Base-by-base conservation (phyloP, 2,797 vertebrate genomes). In the Dromococcyx pavoninus region DNA sequence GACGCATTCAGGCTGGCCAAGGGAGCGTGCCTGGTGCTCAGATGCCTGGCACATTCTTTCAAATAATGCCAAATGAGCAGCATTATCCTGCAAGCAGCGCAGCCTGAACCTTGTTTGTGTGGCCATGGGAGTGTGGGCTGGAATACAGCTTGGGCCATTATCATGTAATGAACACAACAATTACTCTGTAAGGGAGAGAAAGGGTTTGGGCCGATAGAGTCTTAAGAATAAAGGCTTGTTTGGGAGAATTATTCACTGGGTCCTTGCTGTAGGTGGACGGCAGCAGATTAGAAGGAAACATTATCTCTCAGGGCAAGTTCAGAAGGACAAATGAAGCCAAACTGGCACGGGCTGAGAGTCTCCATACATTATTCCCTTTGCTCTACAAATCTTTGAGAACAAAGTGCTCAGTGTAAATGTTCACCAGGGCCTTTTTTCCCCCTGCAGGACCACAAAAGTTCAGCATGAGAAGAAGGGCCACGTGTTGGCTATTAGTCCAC, bases 281-380 rank as follows among this genome's bases (percentile, higher is more conserved):
- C 97, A 98, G 97, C 97, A 97, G 98, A 98, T 98, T 97, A 98
- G 98, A 98, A 97, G 98, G 98, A 98, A 98, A 98, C 98, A 98
- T 98, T 98, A 98, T 98, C 98, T 98, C 98, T 98, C 96, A 67
- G 94, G 97, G 97, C 98, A 97, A 98, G 98, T 98, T 98, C 97
- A 97, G 97, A 96, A 95, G 98, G 97, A 97, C 97, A 86, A 95
- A 81, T 76, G 92, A 95, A 92, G 88, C 95, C 90, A 91, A 96
- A 97, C 97, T 98, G 97, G 97, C 98, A 97, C 60, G 43, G 96
- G 81, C 66, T 97, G 80, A 94, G 94, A 90, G 97, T 97, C 96
- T 97, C 98, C 98, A 98, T 98, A 97, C 98, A 98, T 98, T 91
- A 97, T 98, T 98, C 97, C 98, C 98, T 98, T 97, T 98, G 97